Base-by-base conservation (phyloP, 2,797 vertebrate species). In the Australoheros facetus region DNA sequence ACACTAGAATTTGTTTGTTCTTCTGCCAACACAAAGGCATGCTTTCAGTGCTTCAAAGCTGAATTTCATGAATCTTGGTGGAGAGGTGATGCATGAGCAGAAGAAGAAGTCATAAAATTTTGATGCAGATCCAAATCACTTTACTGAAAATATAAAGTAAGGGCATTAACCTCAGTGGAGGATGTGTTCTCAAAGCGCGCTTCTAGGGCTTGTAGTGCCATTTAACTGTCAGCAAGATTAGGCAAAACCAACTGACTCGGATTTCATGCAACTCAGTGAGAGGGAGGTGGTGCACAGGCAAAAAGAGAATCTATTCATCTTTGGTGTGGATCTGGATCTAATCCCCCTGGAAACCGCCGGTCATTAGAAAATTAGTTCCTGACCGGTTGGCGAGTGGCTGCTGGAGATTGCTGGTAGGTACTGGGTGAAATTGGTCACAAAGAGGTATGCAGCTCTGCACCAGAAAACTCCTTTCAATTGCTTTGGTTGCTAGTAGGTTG, bases 91-190 rank as follows among this genome's bases (percentile, higher is more conserved):
- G 39, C 62, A 51, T 4, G 3, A 48, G 11, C 26, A 69, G 26
- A 69, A 19, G 42, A 69, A 26, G 16, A 69, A 69, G 26, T 69
- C 62, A 69, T 69, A 45, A 69, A 30, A 69, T 69, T 51, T 48
- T 30, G 42, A 55, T 23, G 14, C 10, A 19, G 11, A 51, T 42
- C 66, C 48, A 45, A 42, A 75, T 45, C 45, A 60, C 21, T 66
- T 48, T 13, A 13, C 23, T 39, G 48, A 12, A 48, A 51, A 51
- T 48, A 48, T 51, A 30, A 66, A 66, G 23, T 30, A 51, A 66
- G 62, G 42, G 10, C 62, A 48, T n/a, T 30, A 30, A 48, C 42
- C 62, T 48, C 42, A 13, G 62, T n/a, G 39, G 42, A 51, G 42
- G 62, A 48, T 12, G 9, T 12, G 39, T 48, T 66, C 39, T 48